A percentile compares a stretch with the other conserved stretches of the same genome.
Conservation (phyloP, 2,113 vertebrate genomes). For the Asarcornis scutulata region DNA sequence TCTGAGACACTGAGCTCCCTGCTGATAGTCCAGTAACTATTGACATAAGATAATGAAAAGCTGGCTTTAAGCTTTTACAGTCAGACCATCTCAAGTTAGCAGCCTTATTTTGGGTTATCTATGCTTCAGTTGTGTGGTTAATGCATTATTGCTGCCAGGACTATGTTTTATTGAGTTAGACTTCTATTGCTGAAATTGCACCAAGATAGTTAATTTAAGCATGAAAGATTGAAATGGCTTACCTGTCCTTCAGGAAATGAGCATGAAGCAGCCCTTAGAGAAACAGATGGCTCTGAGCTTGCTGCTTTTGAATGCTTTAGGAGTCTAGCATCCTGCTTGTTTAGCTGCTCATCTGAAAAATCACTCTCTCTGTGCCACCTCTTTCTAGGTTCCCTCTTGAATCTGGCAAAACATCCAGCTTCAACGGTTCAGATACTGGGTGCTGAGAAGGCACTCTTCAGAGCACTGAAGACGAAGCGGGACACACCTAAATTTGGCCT, state of each 20-base stretch:
- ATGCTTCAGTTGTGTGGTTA: not conserved
- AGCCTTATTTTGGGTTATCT: not conserved
- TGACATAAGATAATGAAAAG: not conserved
- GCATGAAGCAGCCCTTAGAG: not conserved
- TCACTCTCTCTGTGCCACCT: not conserved
- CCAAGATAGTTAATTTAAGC: not conserved
- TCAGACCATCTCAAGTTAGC: not conserved
- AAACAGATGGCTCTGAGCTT: not conserved
- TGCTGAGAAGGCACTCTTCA: slow-evolving; percentile 96
- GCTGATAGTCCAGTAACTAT: not conserved
- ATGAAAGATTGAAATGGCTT: not conserved
- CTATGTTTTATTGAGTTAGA: not conserved
- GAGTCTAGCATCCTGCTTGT: not conserved
- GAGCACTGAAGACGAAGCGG: slow-evolving; percentile 92
- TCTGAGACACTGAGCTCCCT: slow-evolving; percentile 86
- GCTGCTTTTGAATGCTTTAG: not conserved
- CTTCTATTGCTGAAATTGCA: not conserved
- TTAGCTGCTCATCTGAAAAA: not conserved
- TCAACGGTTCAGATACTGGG: slow-evolving; percentile 97
- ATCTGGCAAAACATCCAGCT: slow-evolving; percentile 96
- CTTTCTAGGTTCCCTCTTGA: slow-evolving; percentile 89
- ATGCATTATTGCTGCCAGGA: not conserved
- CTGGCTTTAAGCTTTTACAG: fast-evolving
- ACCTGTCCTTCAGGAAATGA: not conserved
- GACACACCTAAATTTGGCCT: slow-evolving; percentile 99